Evolutionary conservation across 2,797 vertebrate species (phyloP).

Genomic region (Pangasius djambal): DNA sequence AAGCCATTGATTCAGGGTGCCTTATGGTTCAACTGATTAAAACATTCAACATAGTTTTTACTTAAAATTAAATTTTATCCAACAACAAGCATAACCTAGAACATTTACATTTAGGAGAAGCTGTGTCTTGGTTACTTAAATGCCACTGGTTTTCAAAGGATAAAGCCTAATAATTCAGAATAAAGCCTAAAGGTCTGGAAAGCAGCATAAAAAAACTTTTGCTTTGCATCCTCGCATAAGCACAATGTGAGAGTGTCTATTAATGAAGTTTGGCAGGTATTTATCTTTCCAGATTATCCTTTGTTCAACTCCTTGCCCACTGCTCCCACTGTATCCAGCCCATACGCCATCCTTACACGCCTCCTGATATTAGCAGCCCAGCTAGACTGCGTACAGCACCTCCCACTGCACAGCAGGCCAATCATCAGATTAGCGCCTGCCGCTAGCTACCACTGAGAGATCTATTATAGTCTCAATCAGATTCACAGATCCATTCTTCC

Average conservation of each 20-base stretch:
- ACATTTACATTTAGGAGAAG: background rate
- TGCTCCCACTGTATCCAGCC: conserved; percentile 27
- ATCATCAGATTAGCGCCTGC: conserved; percentile 52
- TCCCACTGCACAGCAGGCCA: conserved; percentile 44
- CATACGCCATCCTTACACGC: conserved; percentile 29
- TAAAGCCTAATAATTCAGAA: no score
- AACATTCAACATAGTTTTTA: background rate
- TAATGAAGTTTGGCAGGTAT: conserved; percentile 53
- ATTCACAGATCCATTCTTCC: conserved; percentile 39
- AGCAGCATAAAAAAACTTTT: conserved; percentile 3
- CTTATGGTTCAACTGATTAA: background rate
- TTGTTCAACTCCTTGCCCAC: background rate
- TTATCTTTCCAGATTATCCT: conserved; percentile 8
- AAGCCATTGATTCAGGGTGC: background rate
- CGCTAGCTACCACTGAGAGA: conserved; percentile 42
- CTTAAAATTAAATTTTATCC: background rate
- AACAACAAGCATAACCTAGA: background rate
- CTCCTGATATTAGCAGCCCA: conserved; percentile 25
- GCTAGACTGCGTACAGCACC: conserved; percentile 51
- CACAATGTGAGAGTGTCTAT: conserved; percentile 38
- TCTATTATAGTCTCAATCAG: conserved; percentile 45
- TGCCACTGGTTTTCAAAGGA: background rate
- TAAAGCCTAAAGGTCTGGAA: background rate
- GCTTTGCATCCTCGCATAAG: background rate
- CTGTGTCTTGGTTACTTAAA: background rate